These are phyloP conservation scores for Oryzias dopingdopingensis DNA, from an alignment of 2,797 vertebrate species.

Conservation along the genomic window DNA sequence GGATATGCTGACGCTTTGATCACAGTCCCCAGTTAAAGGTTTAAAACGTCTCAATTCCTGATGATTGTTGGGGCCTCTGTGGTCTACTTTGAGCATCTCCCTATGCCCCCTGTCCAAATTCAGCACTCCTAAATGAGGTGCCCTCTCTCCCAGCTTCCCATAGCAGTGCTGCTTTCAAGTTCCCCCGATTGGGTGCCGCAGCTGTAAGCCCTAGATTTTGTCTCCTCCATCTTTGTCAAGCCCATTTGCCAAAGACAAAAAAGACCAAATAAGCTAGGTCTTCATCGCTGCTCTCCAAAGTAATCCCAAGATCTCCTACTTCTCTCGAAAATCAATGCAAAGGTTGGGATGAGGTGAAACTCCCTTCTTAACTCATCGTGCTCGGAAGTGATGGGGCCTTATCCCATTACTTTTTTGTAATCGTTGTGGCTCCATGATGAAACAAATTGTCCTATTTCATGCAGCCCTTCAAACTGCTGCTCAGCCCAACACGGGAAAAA, in stretches of 20 bases:
- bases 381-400: conserved; percentile 72
- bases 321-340: conserved; percentile 75
- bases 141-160: conserved; percentile 74
- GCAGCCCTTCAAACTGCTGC: conserved; percentile 50
- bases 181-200: conserved; percentile 70
- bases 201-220: conserved; percentile 82
- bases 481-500: conserved; percentile 31
- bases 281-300: conserved; percentile 73
- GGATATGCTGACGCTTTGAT: conserved; percentile 78
- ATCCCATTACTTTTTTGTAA: conserved; percentile 64
- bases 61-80: conserved; percentile 74
- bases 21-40: conserved; percentile 81
- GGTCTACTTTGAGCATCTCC: conserved; percentile 75
- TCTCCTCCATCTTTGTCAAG: conserved; percentile 81
- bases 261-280: conserved; percentile 80
- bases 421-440: conserved; percentile 70
- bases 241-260: conserved; percentile 82
- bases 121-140: conserved; percentile 74
- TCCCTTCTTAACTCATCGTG: conserved; percentile 71
- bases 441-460: conserved; percentile 75
- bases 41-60: conserved; percentile 83
- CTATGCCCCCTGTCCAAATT: conserved; percentile 71
- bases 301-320: conserved; percentile 80
- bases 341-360: conserved; percentile 80
- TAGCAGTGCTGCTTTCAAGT: conserved; percentile 76